A percentile compares a stretch with the other conserved stretches of the same genome.
Conservation (phyloP, 2,888 invertebrate genomes). For the Octonoba sinensis region DNA sequence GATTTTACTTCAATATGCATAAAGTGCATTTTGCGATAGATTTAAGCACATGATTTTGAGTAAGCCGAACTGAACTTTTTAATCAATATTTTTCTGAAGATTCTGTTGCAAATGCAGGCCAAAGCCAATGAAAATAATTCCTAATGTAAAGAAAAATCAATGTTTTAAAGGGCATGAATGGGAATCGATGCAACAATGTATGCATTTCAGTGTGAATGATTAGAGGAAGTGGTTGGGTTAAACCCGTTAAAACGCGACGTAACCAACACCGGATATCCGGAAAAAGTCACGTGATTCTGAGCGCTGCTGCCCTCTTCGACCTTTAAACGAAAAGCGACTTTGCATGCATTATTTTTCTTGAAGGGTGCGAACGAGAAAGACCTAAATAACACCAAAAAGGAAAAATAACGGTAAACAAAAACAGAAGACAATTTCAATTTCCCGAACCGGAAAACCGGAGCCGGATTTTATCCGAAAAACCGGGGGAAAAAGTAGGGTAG, state of each 20-base stretch:
- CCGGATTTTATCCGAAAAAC: slow-evolving; percentile 27
- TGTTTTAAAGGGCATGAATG: too few species aligned
- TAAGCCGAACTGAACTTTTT: too few species aligned
- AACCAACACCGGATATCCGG: slow-evolving; percentile 55
- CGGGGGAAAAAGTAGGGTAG: slow-evolving; percentile 7
- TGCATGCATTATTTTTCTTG: not conserved
- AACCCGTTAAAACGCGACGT: slow-evolving; percentile 29
- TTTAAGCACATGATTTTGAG: too few species aligned
- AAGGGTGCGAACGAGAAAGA: not conserved
- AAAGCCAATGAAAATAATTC: too few species aligned
- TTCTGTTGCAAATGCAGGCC: too few species aligned
- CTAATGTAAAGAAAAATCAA: too few species aligned
- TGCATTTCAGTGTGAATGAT: too few species aligned
- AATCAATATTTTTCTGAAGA: too few species aligned
- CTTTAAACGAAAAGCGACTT: slow-evolving; percentile 21
- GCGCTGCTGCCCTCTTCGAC: slow-evolving; percentile 57
- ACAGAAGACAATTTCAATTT: not conserved
- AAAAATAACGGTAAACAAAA: not conserved
- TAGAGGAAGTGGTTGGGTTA: too few species aligned
- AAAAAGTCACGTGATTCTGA: slow-evolving; percentile 37
- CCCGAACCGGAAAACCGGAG: slow-evolving; percentile 23
- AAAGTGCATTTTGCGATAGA: too few species aligned
- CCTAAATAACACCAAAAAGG: slow-evolving; percentile 2
- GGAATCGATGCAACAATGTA: too few species aligned
- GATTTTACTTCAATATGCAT: too few species aligned